Percentiles rank a stretch among this genome's conserved stretches.
phyloP scores from a whole-genome alignment of 2,113 vertebrate genomes.

The Dicerorhinus sumatrensis region DNA sequence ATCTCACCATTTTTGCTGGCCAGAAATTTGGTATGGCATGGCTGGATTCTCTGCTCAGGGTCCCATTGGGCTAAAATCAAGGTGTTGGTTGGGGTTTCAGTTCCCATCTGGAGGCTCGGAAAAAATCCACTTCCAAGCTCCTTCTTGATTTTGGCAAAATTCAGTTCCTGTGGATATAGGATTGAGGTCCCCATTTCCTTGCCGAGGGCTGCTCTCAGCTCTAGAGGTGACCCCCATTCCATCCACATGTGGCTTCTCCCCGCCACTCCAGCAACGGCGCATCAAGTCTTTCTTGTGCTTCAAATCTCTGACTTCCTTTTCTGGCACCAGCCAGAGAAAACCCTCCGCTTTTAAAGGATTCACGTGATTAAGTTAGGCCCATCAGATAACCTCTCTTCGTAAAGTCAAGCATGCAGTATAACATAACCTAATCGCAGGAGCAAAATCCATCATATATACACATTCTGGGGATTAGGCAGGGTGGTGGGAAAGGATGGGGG shows the following conservation, averaged over 20 bases:
- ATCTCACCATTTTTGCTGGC: not conserved
- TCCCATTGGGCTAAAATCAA: not conserved
- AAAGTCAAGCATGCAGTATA: rapidly evolving
- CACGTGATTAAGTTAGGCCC: not conserved
- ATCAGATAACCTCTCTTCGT: not conserved
- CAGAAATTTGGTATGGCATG: not conserved
- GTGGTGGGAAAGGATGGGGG: not conserved
- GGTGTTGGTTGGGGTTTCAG: not conserved
- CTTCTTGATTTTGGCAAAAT: not conserved
- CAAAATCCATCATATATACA: no score
- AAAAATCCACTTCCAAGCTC: not conserved
- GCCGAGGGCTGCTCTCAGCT: no score
- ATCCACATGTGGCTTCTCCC: not conserved
- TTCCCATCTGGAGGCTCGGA: not conserved
- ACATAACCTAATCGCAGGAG: no score
- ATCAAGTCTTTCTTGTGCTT: not conserved
- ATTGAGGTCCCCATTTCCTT: not conserved
- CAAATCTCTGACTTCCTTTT: not conserved
- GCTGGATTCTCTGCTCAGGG: not conserved
- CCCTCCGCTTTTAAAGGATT: not conserved
- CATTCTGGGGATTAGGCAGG: not conserved
- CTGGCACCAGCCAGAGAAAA: not conserved
- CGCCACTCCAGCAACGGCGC: not conserved
- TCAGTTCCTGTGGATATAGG: not conserved
- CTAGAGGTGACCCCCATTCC: not conserved